phyloP scores from a whole-genome alignment of 2,888 invertebrate genomes.

The Lepidonotus clava region DNA sequence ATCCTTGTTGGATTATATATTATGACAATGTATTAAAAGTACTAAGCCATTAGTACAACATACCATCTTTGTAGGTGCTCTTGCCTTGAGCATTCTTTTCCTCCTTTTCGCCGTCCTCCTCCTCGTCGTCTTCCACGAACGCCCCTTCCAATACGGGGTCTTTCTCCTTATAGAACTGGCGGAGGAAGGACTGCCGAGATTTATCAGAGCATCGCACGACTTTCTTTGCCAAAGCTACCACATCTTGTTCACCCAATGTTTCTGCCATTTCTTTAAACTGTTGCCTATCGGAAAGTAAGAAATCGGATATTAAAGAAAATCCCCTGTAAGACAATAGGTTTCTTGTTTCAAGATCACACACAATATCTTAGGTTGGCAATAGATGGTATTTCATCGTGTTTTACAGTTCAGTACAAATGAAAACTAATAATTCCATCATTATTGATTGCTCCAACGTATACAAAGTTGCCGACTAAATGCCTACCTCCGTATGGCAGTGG shows the following conservation, averaged over 20 bases:
- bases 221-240: neutral
- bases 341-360: too few relatives aligned
- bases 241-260: neutral
- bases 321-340: too few relatives aligned
- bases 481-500: conserved; percentile 46
- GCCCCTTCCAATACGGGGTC: neutral
- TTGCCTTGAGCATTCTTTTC: neutral
- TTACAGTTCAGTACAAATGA: too few relatives aligned
- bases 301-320: too few relatives aligned
- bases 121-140: neutral
- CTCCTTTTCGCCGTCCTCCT: neutral
- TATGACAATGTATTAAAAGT: too few relatives aligned
- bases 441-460: neutral
- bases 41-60: too few relatives aligned
- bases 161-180: conserved; percentile 12
- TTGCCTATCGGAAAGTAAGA: neutral
- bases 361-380: too few relatives aligned
- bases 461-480: neutral
- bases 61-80: neutral
- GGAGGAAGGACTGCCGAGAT: neutral
- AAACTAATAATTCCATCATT: too few relatives aligned
- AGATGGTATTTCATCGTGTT: too few relatives aligned
- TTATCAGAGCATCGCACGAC: neutral
- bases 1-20: too few relatives aligned
- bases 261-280: conserved; percentile 26